Evolutionary conservation across 2,113 vertebrate species (phyloP), one percentile per base, ranked within the genome.

Genomic region (Dicrurus megarhynchus): DNA sequence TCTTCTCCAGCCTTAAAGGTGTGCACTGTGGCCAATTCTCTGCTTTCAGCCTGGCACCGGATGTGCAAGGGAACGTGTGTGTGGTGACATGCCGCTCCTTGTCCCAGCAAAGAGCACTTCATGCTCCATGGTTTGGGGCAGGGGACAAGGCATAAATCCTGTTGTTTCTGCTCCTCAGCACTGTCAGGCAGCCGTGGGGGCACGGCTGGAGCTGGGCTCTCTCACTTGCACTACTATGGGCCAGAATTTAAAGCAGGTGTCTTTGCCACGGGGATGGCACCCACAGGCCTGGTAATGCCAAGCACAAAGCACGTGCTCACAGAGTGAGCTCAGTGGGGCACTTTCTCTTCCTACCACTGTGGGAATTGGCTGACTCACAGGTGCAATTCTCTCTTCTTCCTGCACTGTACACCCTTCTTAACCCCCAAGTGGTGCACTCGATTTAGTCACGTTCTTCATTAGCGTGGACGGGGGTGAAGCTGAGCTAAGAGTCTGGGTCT

Each of bases 61-160:
- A 10, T 1, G 13, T 53, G 35, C 60, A n/a, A 16, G 63, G 46
- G 26, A 47, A 23, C 0, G 0, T 11, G 16, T 6, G 41, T 63
- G 19, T 18, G 17, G 49, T 44, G 67, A 37, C 44, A 44, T 41
- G 35, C 49, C 0, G 0, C 7, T 60, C 3, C 7, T 55, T 57
- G 28, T 57, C 63, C 41, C 46, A 75, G 26, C 4, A 14, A n/a
- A 26, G 68, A 53, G 30, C 84, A 47, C 22, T 9, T 44, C 57
- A 6, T 35, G 47, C 69, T 70, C 42, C 18, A 10, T 23, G 37
- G 8, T 9, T 50, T 6, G 47, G 80, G 50, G 73, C 21, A 22
- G 28, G 50, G 63, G 41, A 52, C 23, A 16, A 59, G 55, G 67
- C 41, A 11, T 4, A 10, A 70, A 10, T 49, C 49, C 23, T 27